phyloP scores from a whole-genome alignment of 2,797 vertebrate species.

The Alcedo atthis region DNA sequence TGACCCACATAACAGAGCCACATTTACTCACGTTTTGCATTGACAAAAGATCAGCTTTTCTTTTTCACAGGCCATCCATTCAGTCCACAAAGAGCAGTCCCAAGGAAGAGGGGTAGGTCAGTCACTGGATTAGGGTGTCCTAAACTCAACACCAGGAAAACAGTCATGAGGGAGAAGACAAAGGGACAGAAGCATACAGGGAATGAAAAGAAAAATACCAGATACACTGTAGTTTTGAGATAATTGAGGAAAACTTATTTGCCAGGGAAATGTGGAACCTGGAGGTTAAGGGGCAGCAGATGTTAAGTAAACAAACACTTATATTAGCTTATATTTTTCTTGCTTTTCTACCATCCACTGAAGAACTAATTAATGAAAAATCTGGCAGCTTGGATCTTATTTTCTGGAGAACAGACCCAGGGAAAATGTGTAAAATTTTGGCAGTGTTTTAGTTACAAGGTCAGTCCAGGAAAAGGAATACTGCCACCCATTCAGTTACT shows the following conservation, averaged over 20 bases:
- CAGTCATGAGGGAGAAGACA: not conserved
- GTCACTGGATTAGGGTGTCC: not conserved
- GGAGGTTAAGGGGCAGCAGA: conserved; percentile 21
- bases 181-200: not conserved
- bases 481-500: not conserved
- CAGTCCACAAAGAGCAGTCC: not conserved
- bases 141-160: not conserved
- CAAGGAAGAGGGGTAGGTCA: not conserved
- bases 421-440: conserved; percentile 39
- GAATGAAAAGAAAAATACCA: not conserved
- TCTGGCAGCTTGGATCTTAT: conserved; percentile 21
- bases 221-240: not conserved
- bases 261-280: not conserved
- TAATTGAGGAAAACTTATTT: not conserved
- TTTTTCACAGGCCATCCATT: not conserved
- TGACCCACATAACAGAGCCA: not conserved
- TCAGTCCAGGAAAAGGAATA: conserved; percentile 7
- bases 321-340: not conserved
- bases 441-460: not conserved
- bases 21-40: not conserved
- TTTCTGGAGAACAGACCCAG: conserved; percentile 23
- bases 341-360: conserved; percentile 5
- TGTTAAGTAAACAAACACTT: conserved; percentile 37
- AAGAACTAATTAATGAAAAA: conserved; percentile 50
- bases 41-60: not conserved